Conservation (phyloP, 2,113 vertebrate genomes). For the Coregonus clupeaformis region DNA sequence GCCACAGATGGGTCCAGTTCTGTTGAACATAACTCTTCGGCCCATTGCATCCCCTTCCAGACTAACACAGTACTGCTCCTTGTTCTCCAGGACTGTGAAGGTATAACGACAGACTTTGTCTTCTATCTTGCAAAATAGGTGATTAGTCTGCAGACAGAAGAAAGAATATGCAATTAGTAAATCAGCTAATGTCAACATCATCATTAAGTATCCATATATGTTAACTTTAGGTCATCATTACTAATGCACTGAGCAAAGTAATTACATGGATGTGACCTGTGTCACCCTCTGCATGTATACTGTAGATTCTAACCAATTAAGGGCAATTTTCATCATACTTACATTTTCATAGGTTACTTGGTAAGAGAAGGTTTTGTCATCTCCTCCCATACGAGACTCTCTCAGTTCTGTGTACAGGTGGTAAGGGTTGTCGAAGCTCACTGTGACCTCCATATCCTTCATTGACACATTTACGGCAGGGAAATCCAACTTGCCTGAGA, state of each 20-base stretch:
- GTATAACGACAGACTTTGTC: not conserved
- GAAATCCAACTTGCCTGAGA: constrained; percentile 59
- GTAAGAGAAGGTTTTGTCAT: not conserved
- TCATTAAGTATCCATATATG: no score
- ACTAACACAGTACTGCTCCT: constrained; percentile 20
- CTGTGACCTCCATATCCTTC: rapidly evolving
- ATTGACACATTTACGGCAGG: constrained; percentile 35
- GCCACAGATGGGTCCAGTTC: rapidly evolving
- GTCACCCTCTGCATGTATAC: not conserved
- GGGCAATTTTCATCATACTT: not conserved
- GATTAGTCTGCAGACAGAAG: not conserved
- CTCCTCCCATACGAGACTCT: rapidly evolving
- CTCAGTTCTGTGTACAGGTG: constrained; percentile 42
- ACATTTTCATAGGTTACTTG: not conserved
- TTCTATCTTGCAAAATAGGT: not conserved
- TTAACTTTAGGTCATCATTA: no score
- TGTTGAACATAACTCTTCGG: rapidly evolving
- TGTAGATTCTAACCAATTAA: not conserved
- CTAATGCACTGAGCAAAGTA: no score
- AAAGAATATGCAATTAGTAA: not conserved
- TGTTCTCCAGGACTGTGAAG: rapidly evolving
- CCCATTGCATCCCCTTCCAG: rapidly evolving
- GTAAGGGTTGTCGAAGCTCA: constrained; percentile 59
- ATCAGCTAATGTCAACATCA: not conserved
- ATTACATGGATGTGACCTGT: no score